Evolutionary conservation across 2,888 invertebrate genomes (phyloP).

Genomic region (Tyria jacobaeae): DNA sequence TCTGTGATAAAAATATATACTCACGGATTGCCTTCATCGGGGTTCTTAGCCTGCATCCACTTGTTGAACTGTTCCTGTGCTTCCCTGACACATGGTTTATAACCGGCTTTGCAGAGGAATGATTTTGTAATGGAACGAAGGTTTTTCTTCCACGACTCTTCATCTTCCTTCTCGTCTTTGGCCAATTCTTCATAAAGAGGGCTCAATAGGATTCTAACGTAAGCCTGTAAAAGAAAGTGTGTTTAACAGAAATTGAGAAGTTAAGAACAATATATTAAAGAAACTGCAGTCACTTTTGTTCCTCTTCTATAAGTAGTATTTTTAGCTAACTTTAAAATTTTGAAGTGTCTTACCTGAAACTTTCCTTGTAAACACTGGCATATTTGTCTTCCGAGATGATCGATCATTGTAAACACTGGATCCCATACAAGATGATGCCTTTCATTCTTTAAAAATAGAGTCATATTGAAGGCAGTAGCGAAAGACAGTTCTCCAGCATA

Average conservation of each 20-base stretch:
- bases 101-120: slow-evolving; percentile 92
- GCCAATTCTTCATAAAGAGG: slow-evolving; percentile 91
- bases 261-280: not conserved
- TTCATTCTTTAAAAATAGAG: slow-evolving; percentile 90
- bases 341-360: slow-evolving; percentile 87
- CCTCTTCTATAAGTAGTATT: too few relatives aligned
- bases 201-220: slow-evolving; percentile 89
- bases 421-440: slow-evolving; percentile 93
- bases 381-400: slow-evolving; percentile 92
- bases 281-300: too few relatives aligned
- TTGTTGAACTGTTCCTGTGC: slow-evolving; percentile 90
- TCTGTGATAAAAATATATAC: slow-evolving; percentile 66
- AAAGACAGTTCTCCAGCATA: slow-evolving; percentile 92
- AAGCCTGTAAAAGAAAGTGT: slow-evolving; percentile 81
- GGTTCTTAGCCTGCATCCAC: slow-evolving; percentile 91
- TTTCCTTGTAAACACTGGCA: slow-evolving; percentile 87
- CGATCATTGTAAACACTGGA: slow-evolving; percentile 93
- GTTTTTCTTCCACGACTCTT: slow-evolving; percentile 89
- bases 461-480: slow-evolving; percentile 92
- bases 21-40: slow-evolving; percentile 93
- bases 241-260: not conserved
- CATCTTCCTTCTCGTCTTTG: slow-evolving; percentile 78
- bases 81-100: slow-evolving; percentile 91
- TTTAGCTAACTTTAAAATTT: not conserved
- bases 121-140: slow-evolving; percentile 89